A percentile compares a stretch with the other conserved stretches of the same genome.
Conservation (phyloP, 2,888 invertebrate species). For the Phaonia tiefii region DNA sequence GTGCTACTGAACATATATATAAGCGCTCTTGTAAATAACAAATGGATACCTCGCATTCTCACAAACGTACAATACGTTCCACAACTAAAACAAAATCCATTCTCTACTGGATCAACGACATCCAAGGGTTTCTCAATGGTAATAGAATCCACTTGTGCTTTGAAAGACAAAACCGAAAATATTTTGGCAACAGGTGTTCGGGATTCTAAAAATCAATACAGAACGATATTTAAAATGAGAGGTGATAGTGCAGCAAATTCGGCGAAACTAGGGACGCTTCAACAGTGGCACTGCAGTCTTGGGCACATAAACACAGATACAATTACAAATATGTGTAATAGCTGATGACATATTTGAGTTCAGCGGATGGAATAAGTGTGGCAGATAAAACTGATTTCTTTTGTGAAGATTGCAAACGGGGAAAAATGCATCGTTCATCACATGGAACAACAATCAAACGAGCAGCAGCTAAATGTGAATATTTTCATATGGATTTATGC, state of each 20-base stretch:
- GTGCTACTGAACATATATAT: slow-evolving; percentile 19
- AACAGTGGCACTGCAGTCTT: slow-evolving; percentile 40
- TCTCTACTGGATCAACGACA: no score
- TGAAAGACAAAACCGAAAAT: neutral
- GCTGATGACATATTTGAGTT: no score
- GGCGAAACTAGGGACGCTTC: slow-evolving; percentile 22
- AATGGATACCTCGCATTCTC: slow-evolving; percentile 41
- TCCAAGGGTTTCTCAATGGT: no score
- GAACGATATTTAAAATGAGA: slow-evolving; percentile 34
- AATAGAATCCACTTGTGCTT: slow-evolving; percentile 43
- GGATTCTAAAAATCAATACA: slow-evolving; percentile 41
- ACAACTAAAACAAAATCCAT: slow-evolving; percentile 59
- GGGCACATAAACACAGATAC: slow-evolving; percentile 44
- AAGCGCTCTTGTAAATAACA: slow-evolving; percentile 45
- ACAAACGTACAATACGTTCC: slow-evolving; percentile 64
- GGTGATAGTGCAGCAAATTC: slow-evolving; percentile 19
- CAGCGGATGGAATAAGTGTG: slow-evolving; percentile 27
- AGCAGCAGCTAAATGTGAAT: no score
- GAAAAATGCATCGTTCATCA: no score
- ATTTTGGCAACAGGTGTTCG: no score
- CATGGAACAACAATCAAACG: no score
- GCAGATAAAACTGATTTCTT: slow-evolving; percentile 45
- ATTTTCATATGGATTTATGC: no score
- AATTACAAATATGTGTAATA: slow-evolving; percentile 20
- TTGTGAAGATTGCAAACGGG: no score